These are phyloP conservation scores for Eupsittula cactorum DNA, from an alignment of 2,113 vertebrate species.

Conservation along the genomic window DNA sequence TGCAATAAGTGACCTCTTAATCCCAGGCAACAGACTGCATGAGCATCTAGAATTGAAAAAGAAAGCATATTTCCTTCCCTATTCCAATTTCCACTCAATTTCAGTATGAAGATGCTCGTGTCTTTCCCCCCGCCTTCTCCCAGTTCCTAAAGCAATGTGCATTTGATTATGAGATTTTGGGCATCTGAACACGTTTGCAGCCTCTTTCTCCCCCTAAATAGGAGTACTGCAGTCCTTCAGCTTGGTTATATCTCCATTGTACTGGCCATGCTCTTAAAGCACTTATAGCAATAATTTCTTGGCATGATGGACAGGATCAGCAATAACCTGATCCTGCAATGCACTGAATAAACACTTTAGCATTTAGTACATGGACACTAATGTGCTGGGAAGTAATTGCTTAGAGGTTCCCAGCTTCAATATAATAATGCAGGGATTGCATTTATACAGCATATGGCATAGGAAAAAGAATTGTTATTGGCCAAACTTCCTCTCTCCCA, in stretches of 20 bases:
- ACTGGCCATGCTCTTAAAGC: constrained; percentile 54
- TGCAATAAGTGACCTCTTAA: constrained; percentile 63
- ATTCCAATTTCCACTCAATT: constrained; percentile 60
- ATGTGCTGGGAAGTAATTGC: constrained; percentile 72
- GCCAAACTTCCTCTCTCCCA: constrained; percentile 10
- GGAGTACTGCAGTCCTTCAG: neutral
- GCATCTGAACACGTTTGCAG: constrained; percentile 5
- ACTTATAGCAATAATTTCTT: constrained; percentile 66
- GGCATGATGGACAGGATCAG: constrained; percentile 73
- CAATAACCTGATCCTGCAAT: constrained; percentile 63
- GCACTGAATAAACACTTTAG: constrained; percentile 76
- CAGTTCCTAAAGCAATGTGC: neutral
- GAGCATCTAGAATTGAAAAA: constrained; percentile 63
- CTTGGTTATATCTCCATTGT: constrained; percentile 12
- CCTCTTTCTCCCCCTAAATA: neutral
- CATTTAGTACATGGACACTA: constrained; percentile 68
- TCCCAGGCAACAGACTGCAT: constrained; percentile 31
- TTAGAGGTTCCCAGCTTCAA: constrained; percentile 65
- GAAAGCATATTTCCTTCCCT: constrained; percentile 32
- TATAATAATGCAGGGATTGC: constrained; percentile 67
- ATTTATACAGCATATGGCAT: constrained; percentile 32
- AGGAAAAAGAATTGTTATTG: neutral
- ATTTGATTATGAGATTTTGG: constrained; percentile 32
- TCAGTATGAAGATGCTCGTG: constrained; percentile 19
- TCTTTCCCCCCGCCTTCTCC: neutral